These are phyloP conservation scores for Latrodectus elegans DNA, from an alignment of 2,888 invertebrate genomes.

Conservation along the genomic window DNA sequence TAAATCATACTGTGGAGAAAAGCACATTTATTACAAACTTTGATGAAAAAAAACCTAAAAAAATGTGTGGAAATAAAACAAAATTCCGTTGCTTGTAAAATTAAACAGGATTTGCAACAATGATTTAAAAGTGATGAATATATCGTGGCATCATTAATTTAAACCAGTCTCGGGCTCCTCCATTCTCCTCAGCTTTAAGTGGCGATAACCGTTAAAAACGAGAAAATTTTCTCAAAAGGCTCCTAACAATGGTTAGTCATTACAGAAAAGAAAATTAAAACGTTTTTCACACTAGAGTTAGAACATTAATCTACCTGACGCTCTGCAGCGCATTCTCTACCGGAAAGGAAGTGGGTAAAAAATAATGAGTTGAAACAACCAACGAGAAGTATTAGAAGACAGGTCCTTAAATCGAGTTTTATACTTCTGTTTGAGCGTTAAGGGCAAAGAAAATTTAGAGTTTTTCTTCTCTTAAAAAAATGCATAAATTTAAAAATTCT, in stretches of 20 bases:
- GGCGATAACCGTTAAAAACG: slow-evolving; percentile 64
- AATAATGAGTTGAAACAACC: slow-evolving; percentile 9
- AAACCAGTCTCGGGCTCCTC: slow-evolving; percentile 23
- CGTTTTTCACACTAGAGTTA: slow-evolving; percentile 45
- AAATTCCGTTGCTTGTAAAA: slow-evolving; percentile 39
- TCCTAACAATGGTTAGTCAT: slow-evolving; percentile 63
- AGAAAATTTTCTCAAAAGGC: slow-evolving; percentile 44
- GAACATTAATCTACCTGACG: slow-evolving; percentile 55
- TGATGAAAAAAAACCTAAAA: neutral
- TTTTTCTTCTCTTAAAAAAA: too few relatives aligned
- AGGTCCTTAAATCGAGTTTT: slow-evolving; percentile 14
- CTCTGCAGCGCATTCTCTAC: slow-evolving; percentile 33
- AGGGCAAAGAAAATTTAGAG: too few relatives aligned
- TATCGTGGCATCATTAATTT: slow-evolving; percentile 62
- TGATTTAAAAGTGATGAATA: slow-evolving; percentile 66
- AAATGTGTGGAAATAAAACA: slow-evolving; percentile 6
- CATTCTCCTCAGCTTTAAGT: slow-evolving; percentile 34
- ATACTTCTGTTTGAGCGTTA: neutral
- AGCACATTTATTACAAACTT: neutral
- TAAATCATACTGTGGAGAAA: slow-evolving; percentile 32
- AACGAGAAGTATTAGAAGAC: slow-evolving; percentile 16
- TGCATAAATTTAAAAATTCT: too few relatives aligned
- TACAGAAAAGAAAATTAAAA: slow-evolving; percentile 60
- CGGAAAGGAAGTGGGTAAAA: slow-evolving; percentile 14
- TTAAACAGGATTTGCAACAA: slow-evolving; percentile 65